phyloP scores from a whole-genome alignment of 2,888 invertebrate species.

The Dichetophora obliterata region DNA sequence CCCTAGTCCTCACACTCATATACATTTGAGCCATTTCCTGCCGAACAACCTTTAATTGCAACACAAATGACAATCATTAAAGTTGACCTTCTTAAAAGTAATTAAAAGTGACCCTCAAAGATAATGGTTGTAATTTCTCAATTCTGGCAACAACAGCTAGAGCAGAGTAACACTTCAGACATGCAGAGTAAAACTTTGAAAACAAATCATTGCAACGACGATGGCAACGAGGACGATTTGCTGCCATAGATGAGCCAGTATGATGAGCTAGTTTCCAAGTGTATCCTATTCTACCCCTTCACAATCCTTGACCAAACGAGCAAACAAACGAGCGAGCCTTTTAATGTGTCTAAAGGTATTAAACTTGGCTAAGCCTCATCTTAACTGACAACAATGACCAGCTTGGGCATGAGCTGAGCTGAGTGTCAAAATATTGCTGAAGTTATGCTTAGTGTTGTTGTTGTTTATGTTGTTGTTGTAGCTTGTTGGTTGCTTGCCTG shows the following conservation, averaged over 20 bases:
- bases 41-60: constrained; percentile 23
- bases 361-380: constrained; percentile 65
- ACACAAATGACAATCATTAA: constrained; percentile 50
- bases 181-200: constrained; percentile 18
- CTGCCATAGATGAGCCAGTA: not conserved
- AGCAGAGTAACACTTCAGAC: not conserved
- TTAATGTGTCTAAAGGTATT: constrained; percentile 68
- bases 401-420: constrained; percentile 50
- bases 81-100: constrained; percentile 64
- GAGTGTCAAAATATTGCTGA: constrained; percentile 63
- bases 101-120: constrained; percentile 65
- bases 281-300: not conserved
- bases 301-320: not conserved
- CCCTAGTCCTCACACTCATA: not conserved
- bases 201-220: constrained; percentile 28
- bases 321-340: constrained; percentile 53
- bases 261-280: not conserved
- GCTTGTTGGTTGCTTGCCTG: constrained; percentile 18
- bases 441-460: constrained; percentile 15
- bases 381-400: constrained; percentile 65
- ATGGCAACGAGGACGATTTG: too few species aligned
- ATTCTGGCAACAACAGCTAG: constrained; percentile 39
- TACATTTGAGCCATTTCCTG: too few species aligned
- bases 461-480: constrained; percentile 31
- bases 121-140: constrained; percentile 66